A percentile compares a stretch with the other conserved stretches of the same genome.
phyloP scores from a whole-genome alignment of 1,140 invertebrate species.

The Maconellicoccus hirsutus region DNA sequence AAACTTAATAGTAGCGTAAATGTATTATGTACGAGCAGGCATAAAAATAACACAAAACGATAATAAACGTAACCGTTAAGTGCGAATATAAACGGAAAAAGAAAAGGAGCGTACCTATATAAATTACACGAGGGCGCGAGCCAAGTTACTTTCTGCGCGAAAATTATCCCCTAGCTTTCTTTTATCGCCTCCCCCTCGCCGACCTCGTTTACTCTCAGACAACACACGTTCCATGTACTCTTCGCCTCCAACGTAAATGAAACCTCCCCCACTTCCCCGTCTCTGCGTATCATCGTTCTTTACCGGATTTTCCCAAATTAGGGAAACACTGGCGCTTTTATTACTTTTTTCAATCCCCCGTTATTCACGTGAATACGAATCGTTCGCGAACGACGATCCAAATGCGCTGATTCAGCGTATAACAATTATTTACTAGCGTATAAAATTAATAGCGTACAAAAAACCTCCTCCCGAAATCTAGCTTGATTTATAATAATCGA shows the following conservation, averaged over 20 bases:
- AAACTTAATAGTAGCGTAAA: neutral
- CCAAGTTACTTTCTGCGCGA: neutral
- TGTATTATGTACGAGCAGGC: neutral
- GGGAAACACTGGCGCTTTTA: neutral
- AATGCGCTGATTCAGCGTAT: neutral
- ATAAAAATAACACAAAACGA: neutral
- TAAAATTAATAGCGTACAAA: too few species aligned
- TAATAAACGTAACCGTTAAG: constrained; percentile 9
- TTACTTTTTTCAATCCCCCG: neutral
- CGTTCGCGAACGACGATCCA: neutral
- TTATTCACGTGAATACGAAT: neutral
- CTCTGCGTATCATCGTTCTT: too few species aligned
- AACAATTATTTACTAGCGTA: neutral
- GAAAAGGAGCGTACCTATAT: neutral
- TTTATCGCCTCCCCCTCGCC: neutral
- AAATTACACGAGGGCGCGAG: neutral
- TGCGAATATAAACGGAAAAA: constrained; percentile 9
- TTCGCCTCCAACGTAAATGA: too few species aligned
- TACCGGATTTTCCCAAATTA: neutral
- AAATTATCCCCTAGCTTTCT: constrained; percentile 6
- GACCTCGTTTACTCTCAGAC: neutral
- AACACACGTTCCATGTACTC: neutral
- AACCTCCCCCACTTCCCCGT: too few species aligned
- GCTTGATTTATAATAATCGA: constrained; percentile 9
- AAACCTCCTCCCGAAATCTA: neutral